Conservation (phyloP, 2,797 vertebrate species). For the Lindbergichthys nudifrons region DNA sequence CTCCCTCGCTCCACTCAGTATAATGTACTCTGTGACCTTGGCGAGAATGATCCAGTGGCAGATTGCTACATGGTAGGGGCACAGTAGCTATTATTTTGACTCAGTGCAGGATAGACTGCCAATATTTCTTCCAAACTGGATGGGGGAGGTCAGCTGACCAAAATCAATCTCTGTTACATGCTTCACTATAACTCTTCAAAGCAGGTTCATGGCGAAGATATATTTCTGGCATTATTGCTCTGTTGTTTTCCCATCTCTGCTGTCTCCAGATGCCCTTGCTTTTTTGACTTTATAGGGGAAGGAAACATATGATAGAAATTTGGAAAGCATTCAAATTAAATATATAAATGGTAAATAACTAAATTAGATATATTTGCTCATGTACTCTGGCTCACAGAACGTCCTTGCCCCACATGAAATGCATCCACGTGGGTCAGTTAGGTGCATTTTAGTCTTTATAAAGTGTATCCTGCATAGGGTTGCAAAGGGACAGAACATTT, state of each 20-base stretch:
- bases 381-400: slow-evolving; percentile 7
- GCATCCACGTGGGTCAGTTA: neutral
- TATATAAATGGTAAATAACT: slow-evolving; percentile 28
- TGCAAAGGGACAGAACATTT: no score
- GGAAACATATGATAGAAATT: neutral
- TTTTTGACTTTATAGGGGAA: slow-evolving; percentile 23
- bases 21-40: slow-evolving; percentile 79
- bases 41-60: slow-evolving; percentile 80
- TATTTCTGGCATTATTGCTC: slow-evolving; percentile 56
- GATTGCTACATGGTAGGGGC: slow-evolving; percentile 83
- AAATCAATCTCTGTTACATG: slow-evolving; percentile 78
- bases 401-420: slow-evolving; percentile 13
- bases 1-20: slow-evolving; percentile 50
- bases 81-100: slow-evolving; percentile 82
- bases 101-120: slow-evolving; percentile 79
- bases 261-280: slow-evolving; percentile 54
- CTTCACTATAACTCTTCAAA: slow-evolving; percentile 73
- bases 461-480: neutral
- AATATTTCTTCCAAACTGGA: slow-evolving; percentile 81
- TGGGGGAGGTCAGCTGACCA: slow-evolving; percentile 77
- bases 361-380: slow-evolving; percentile 36
- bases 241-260: slow-evolving; percentile 53
- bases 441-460: slow-evolving; percentile 5
- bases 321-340: slow-evolving; percentile 30
- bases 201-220: slow-evolving; percentile 69